These are phyloP conservation scores for Pygocentrus nattereri DNA, from an alignment of 2,797 vertebrate species.

Conservation along the genomic window DNA sequence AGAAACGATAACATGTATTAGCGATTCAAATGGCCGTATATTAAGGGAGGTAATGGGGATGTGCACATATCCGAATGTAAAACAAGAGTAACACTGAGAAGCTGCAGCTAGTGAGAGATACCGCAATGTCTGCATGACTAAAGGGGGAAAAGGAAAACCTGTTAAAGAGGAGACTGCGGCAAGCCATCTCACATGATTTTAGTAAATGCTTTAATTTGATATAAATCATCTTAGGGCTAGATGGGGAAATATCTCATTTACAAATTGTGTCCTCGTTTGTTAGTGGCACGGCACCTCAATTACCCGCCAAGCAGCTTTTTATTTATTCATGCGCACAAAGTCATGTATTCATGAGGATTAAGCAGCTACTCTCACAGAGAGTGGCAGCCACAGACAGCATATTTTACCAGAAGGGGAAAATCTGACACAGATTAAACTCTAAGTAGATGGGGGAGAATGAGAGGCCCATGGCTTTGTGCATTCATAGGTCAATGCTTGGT, in stretches of 20 bases:
- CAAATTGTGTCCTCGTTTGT: constrained; percentile 83
- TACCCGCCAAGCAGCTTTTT: constrained; percentile 84
- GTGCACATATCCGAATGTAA: background rate
- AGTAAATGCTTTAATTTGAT: constrained; percentile 73
- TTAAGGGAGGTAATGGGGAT: background rate
- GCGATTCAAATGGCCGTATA: background rate
- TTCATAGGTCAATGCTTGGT: constrained; percentile 76
- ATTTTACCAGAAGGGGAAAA: constrained; percentile 82
- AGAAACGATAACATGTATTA: background rate
- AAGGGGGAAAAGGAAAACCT: background rate
- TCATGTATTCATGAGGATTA: constrained; percentile 88
- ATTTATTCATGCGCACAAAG: constrained; percentile 88
- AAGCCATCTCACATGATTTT: constrained; percentile 69
- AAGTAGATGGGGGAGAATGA: constrained; percentile 60
- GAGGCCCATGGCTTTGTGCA: constrained; percentile 68
- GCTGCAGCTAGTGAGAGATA: constrained; percentile 9
- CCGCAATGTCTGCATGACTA: constrained; percentile 24
- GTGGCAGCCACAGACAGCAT: constrained; percentile 84
- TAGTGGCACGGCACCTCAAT: constrained; percentile 83
- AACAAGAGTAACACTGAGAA: constrained; percentile 29
- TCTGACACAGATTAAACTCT: constrained; percentile 78
- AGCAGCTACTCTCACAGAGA: constrained; percentile 81
- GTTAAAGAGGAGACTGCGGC: constrained; percentile 32
- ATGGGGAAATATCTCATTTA: constrained; percentile 78
- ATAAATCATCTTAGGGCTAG: constrained; percentile 70